Percentiles rank a stretch among this genome's conserved stretches.
phyloP scores from a whole-genome alignment of 2,797 vertebrate genomes.

The Phoxinus dragarum region DNA sequence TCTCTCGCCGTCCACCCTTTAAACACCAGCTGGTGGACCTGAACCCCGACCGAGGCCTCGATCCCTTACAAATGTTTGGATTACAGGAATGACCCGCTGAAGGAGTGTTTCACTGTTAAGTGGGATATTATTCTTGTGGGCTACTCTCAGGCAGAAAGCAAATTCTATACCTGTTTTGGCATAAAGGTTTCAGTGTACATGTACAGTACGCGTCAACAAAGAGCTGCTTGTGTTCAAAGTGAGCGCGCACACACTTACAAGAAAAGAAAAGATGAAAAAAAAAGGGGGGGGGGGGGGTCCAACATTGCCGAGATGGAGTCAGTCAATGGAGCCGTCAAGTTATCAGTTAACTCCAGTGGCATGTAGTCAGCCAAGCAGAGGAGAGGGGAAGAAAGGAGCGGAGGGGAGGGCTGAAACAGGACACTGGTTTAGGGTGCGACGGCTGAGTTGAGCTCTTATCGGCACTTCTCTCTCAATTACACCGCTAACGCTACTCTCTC shows the following conservation, averaged over 20 bases:
- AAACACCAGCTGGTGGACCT: constrained; percentile 29
- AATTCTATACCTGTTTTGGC: constrained; percentile 45
- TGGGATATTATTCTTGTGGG: constrained; percentile 40
- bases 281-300: background rate
- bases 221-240: constrained; percentile 31
- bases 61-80: constrained; percentile 38
- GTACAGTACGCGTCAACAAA: constrained; percentile 31
- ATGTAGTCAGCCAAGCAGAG: constrained; percentile 54
- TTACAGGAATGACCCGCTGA: constrained; percentile 37
- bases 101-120: constrained; percentile 43
- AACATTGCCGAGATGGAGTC: constrained; percentile 60
- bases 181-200: constrained; percentile 46
- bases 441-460: constrained; percentile 65
- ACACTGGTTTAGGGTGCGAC: constrained; percentile 50
- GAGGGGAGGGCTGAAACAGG: constrained; percentile 33
- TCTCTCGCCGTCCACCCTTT: constrained; percentile 13
- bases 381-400: constrained; percentile 28
- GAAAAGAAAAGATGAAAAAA: constrained; percentile 46
- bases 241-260: constrained; percentile 47
- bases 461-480: constrained; percentile 64
- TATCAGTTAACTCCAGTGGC: constrained; percentile 71
- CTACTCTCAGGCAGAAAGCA: constrained; percentile 35
- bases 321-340: constrained; percentile 71
- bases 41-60: constrained; percentile 1
- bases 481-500: constrained; percentile 60